phyloP scores from a whole-genome alignment of 2,888 invertebrate species.

The Ptilodon capucinus region DNA sequence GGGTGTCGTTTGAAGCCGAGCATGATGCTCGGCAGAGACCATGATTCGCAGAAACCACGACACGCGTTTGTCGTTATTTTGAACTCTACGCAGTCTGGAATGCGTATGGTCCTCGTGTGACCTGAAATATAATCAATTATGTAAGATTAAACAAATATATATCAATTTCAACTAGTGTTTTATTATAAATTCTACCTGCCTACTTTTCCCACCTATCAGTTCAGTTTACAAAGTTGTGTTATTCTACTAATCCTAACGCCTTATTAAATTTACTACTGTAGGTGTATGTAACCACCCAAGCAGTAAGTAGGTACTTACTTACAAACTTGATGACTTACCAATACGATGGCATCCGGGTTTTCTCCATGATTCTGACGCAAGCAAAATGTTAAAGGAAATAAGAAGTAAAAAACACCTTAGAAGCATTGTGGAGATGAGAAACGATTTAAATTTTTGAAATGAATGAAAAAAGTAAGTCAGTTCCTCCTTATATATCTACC shows the following conservation, averaged over 20 bases:
- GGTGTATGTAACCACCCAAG: too few relatives aligned
- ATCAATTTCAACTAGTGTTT: too few relatives aligned
- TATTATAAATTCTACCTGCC: too few relatives aligned
- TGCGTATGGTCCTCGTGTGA: conserved; percentile 90
- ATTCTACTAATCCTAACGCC: too few relatives aligned
- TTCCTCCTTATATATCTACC: conserved; percentile 33
- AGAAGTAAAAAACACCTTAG: conserved; percentile 55
- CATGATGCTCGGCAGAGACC: conserved; percentile 90
- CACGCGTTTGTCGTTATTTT: conserved; percentile 94
- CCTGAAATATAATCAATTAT: conserved; percentile 82
- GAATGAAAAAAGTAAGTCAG: conserved; percentile 34
- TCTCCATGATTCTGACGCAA: conserved; percentile 82
- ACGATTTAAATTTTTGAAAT: conserved; percentile 8
- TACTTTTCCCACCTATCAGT: too few relatives aligned
- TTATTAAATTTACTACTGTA: too few relatives aligned
- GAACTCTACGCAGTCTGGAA: conserved; percentile 93
- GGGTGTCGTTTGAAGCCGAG: conserved; percentile 80
- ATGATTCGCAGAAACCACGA: conserved; percentile 93
- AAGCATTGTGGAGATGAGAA: conserved; percentile 47
- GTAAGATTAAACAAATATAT: too few relatives aligned
- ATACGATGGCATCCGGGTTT: conserved; percentile 91
- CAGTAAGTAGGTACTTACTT: too few relatives aligned
- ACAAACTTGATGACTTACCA: conserved; percentile 75
- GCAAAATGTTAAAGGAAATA: conserved; percentile 63
- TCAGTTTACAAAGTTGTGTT: too few relatives aligned